These are phyloP conservation scores for Julus scanicus DNA, from an alignment of 2,888 invertebrate species.

Conservation along the genomic window DNA sequence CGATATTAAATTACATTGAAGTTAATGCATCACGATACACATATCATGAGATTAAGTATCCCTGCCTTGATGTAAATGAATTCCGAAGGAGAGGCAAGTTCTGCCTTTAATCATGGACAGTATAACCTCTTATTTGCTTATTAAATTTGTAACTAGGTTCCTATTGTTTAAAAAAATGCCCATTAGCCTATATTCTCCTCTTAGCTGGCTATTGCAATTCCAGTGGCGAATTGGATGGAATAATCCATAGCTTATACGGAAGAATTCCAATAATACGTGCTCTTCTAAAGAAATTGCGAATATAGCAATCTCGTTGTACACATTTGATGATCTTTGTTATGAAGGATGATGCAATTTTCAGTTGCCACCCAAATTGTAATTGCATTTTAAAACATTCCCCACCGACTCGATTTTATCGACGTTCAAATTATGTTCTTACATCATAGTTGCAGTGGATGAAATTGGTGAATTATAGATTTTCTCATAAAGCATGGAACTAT, in stretches of 20 bases:
- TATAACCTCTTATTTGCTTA: neutral
- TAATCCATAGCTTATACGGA: neutral
- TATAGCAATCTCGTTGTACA: neutral
- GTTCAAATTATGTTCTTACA: slow-evolving; percentile 23
- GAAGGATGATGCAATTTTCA: neutral
- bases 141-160: slow-evolving; percentile 16
- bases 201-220: neutral
- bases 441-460: neutral
- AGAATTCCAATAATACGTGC: slow-evolving; percentile 34
- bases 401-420: slow-evolving; percentile 17
- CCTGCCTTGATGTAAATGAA: neutral
- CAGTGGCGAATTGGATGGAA: neutral
- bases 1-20: slow-evolving; percentile 1
- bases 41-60: neutral
- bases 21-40: neutral
- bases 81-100: neutral
- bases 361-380: slow-evolving; percentile 34
- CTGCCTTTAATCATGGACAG: neutral
- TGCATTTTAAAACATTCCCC: slow-evolving; percentile 36
- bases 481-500: neutral
- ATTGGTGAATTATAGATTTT: slow-evolving; percentile 30
- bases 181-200: neutral
- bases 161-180: slow-evolving; percentile 15
- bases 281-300: neutral
- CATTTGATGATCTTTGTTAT: slow-evolving; percentile 23